Percentiles rank a stretch among this genome's conserved stretches.
Evolutionary conservation across 2,888 invertebrate genomes (phyloP).

Genomic region (Kryphioiulus occultus): DNA sequence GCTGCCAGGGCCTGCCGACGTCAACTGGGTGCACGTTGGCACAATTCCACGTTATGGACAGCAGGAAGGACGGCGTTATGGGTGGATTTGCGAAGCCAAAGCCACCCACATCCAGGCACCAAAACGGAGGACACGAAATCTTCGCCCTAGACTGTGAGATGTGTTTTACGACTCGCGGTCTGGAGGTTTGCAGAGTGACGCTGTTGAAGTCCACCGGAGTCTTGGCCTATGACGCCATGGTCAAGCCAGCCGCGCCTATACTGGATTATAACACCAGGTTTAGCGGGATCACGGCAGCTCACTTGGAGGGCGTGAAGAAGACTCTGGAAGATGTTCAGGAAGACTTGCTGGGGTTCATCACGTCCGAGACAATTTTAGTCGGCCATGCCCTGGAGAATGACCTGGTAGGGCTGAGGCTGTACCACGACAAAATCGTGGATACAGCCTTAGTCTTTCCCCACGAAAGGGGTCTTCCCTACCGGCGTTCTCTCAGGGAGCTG

Average conservation of each 20-base stretch:
- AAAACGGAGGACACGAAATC: no score
- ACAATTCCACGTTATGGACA: no score
- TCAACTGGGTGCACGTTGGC: no score
- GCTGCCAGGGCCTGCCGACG: no score
- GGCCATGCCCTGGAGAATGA: constrained; percentile 65
- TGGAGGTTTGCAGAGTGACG: constrained; percentile 57
- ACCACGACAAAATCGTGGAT: constrained; percentile 60
- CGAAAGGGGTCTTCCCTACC: constrained; percentile 62
- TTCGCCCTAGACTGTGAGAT: constrained; percentile 58
- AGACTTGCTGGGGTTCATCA: constrained; percentile 64
- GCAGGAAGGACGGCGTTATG: no score
- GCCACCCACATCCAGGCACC: no score
- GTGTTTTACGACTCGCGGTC: constrained; percentile 57
- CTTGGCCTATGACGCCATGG: constrained; percentile 56
- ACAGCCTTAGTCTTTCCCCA: constrained; percentile 65
- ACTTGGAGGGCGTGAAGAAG: constrained; percentile 60
- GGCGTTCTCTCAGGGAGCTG: constrained; percentile 62
- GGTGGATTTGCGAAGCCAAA: no score
- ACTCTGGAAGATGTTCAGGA: constrained; percentile 56
- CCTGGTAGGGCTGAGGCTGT: constrained; percentile 62
- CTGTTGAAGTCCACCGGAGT: constrained; percentile 55
- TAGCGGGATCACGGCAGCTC: constrained; percentile 62
- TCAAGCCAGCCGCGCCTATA: constrained; percentile 55
- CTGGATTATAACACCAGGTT: constrained; percentile 60
- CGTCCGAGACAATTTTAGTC: constrained; percentile 71